phyloP scores from a whole-genome alignment of 2,888 invertebrate genomes.

The Endotricha flammealis region DNA sequence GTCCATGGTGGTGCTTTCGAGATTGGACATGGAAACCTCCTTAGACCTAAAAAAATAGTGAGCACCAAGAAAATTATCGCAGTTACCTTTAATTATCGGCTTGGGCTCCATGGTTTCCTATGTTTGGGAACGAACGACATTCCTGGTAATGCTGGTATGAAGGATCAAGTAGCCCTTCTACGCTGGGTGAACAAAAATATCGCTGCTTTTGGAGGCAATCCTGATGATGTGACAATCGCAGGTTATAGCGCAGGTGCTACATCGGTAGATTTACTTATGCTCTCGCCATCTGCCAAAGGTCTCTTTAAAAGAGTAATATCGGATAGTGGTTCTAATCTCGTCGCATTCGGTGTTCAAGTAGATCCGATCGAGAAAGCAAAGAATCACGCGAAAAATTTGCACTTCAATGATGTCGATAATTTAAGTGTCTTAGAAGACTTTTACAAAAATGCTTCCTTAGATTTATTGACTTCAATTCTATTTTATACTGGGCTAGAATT shows the following conservation, averaged over 20 bases:
- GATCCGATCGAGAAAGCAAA: conserved; percentile 37
- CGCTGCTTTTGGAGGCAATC: conserved; percentile 32
- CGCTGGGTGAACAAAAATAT: conserved; percentile 36
- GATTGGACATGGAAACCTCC: conserved; percentile 23
- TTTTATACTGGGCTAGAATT: too few relatives aligned
- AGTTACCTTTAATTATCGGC: conserved; percentile 32
- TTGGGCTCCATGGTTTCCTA: conserved; percentile 30
- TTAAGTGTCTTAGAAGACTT: conserved; percentile 37
- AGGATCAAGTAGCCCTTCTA: conserved; percentile 34
- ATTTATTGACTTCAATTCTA: conserved; percentile 23
- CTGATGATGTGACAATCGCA: conserved; percentile 30
- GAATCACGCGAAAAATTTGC: conserved; percentile 24
- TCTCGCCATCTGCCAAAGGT: conserved; percentile 30
- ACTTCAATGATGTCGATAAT: conserved; percentile 31
- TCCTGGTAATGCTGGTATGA: conserved; percentile 40
- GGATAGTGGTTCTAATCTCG: conserved; percentile 36
- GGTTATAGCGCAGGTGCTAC: conserved; percentile 31
- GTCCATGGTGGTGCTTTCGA: conserved; percentile 45
- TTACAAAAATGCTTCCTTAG: conserved; percentile 31
- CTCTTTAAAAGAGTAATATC: conserved; percentile 39
- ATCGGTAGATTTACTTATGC: conserved; percentile 24
- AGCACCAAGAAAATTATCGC: conserved; percentile 26
- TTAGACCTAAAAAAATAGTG: conserved; percentile 26
- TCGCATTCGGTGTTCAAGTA: conserved; percentile 28
- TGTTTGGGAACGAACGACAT: conserved; percentile 31